Conservation (phyloP, 2,888 invertebrate species). For the Drosophila neonasuta region DNA sequence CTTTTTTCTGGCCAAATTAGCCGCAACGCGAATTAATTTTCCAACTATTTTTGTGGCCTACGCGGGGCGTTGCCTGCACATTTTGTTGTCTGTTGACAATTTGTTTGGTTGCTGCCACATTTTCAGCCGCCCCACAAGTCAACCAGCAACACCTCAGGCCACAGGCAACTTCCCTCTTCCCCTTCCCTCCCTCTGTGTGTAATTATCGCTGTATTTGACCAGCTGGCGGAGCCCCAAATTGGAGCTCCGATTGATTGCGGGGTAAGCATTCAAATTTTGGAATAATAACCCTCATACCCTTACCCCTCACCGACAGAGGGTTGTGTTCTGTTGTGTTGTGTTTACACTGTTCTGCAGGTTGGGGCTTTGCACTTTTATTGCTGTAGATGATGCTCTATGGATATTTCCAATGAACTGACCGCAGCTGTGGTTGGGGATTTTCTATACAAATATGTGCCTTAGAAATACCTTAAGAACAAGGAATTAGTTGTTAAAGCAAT, state of each 20-base stretch:
- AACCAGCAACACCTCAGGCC: conserved; percentile 44
- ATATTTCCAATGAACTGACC: conserved; percentile 30
- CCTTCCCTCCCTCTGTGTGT: neutral
- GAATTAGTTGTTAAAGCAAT: conserved; percentile 26
- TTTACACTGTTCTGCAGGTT: conserved; percentile 52
- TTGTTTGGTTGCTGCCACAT: conserved; percentile 47
- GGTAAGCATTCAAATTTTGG: conserved; percentile 52
- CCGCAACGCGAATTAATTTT: conserved; percentile 65
- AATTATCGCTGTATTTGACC: conserved; percentile 50
- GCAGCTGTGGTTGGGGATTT: conserved; percentile 38
- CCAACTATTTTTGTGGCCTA: conserved; percentile 52
- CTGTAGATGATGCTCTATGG: conserved; percentile 34
- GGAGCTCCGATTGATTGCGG: conserved; percentile 52
- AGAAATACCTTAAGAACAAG: conserved; percentile 27
- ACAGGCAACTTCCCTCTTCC: conserved; percentile 3
- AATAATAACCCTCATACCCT: conserved; percentile 37
- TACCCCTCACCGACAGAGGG: neutral
- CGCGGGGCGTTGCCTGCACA: conserved; percentile 58
- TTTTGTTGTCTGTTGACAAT: conserved; percentile 62
- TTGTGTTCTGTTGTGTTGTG: conserved; percentile 42
- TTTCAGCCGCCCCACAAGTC: conserved; percentile 60
- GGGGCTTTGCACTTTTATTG: conserved; percentile 25
- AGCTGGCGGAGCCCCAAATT: conserved; percentile 43
- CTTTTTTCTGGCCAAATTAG: conserved; percentile 68
- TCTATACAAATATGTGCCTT: conserved; percentile 21